These are phyloP conservation scores for Cheilosia soror DNA, from an alignment of 2,888 invertebrate species.

Conservation along the genomic window DNA sequence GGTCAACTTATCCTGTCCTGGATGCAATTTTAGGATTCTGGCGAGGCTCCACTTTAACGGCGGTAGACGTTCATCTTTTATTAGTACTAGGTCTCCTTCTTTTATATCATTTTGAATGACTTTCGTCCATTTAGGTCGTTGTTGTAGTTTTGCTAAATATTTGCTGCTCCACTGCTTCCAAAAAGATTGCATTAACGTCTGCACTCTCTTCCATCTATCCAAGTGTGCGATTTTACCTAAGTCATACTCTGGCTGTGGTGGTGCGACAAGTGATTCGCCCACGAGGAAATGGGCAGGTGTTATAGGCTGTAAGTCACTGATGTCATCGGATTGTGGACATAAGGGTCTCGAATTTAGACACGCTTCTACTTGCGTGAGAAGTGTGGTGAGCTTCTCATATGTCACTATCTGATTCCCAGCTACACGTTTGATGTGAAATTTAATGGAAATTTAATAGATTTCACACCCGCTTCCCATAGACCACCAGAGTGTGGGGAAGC, in stretches of 20 bases:
- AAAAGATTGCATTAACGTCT: background rate
- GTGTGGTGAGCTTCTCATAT: conserved; percentile 13
- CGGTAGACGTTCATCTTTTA: no score
- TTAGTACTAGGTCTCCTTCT: no score
- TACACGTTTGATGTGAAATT: conserved; percentile 1
- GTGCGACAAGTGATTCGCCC: background rate
- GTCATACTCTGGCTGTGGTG: background rate
- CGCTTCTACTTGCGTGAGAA: conserved; percentile 13
- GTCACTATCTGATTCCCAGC: background rate
- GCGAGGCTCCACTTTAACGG: no score
- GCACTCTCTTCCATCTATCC: conserved; percentile 4
- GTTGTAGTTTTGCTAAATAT: background rate
- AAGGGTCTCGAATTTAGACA: conserved; percentile 9
- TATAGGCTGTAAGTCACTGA: background rate
- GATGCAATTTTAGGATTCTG: no score
- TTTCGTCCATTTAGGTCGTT: background rate
- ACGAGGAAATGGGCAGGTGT: conserved; percentile 11
- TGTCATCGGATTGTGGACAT: conserved; percentile 2
- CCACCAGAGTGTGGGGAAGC: conserved; percentile 12
- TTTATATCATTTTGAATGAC: no score
- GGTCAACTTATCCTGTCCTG: no score
- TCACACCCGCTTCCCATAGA: conserved; percentile 17
- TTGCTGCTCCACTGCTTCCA: conserved; percentile 1
- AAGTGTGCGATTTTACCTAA: background rate
- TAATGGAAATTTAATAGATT: no score